A percentile compares a stretch with the other conserved stretches of the same genome.
Conservation (phyloP, 2,113 vertebrate genomes). For the Carettochelys insculpta region DNA sequence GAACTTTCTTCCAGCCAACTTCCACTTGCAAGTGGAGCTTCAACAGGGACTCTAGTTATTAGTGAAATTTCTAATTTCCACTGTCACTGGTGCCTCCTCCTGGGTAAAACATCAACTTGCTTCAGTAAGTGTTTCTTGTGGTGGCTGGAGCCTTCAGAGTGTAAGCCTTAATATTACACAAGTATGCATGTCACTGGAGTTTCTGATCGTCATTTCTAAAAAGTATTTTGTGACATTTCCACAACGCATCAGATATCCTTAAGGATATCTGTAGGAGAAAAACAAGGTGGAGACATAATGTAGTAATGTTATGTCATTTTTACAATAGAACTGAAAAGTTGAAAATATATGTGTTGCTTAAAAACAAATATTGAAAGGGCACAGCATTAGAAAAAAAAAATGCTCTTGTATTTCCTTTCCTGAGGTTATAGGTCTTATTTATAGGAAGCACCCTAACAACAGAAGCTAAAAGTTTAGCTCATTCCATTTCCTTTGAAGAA, state of each 20-base stretch:
- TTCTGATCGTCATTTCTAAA: neutral
- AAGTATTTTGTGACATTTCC: neutral
- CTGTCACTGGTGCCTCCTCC: neutral
- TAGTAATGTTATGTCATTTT: neutral
- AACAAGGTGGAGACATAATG: neutral
- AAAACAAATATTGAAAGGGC: neutral
- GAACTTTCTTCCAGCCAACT: no score
- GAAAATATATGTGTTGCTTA: neutral
- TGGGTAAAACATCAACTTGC: neutral
- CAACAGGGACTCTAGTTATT: no score
- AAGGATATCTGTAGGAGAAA: neutral
- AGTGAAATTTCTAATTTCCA: neutral
- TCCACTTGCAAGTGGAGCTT: no score
- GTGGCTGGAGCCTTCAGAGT: neutral
- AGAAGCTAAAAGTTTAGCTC: constrained; percentile 27
- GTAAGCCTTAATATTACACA: neutral
- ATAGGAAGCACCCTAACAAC: neutral
- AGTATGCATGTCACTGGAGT: neutral
- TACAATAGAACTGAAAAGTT: neutral
- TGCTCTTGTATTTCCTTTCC: neutral
- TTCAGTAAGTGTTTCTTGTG: neutral
- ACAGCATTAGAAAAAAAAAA: neutral
- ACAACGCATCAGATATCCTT: neutral
- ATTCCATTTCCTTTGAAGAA: neutral
- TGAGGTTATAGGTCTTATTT: neutral